Conservation (phyloP, 2,888 invertebrate genomes). For the Ellobium chinense region DNA sequence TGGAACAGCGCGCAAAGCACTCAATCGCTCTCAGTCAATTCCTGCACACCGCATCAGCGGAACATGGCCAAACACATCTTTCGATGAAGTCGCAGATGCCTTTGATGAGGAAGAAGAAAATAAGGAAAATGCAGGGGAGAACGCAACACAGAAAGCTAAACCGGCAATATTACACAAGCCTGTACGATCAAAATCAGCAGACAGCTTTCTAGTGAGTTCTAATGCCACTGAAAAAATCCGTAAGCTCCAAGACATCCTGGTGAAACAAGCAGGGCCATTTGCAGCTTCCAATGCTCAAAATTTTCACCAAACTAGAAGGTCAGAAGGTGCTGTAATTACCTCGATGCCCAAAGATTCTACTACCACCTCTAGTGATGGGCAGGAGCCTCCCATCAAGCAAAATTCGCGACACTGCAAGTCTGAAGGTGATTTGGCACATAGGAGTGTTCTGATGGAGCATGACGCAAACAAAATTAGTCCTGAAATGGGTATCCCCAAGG, state of each 20-base stretch:
- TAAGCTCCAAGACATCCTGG: constrained; percentile 52
- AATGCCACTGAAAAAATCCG: constrained; percentile 51
- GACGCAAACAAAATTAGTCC: no score
- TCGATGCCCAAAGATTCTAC: neutral
- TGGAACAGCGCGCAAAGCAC: constrained; percentile 27
- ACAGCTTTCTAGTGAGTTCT: constrained; percentile 18
- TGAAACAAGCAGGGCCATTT: constrained; percentile 55
- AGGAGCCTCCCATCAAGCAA: neutral
- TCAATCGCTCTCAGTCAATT: constrained; percentile 25
- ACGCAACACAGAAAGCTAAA: neutral
- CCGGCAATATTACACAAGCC: neutral
- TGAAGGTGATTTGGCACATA: neutral
- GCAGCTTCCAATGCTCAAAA: constrained; percentile 19
- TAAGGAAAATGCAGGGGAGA: neutral
- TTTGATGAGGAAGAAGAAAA: neutral
- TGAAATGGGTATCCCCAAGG: no score
- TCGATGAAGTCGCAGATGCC: neutral
- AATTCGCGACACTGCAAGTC: constrained; percentile 8
- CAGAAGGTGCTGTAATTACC: neutral
- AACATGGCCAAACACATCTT: neutral
- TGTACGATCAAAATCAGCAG: constrained; percentile 27
- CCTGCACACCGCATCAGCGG: neutral
- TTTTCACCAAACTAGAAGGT: neutral
- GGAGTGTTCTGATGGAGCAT: no score
- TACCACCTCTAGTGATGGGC: neutral